Conservation (phyloP, 2,888 invertebrate species). For the Piscicola geometra region DNA sequence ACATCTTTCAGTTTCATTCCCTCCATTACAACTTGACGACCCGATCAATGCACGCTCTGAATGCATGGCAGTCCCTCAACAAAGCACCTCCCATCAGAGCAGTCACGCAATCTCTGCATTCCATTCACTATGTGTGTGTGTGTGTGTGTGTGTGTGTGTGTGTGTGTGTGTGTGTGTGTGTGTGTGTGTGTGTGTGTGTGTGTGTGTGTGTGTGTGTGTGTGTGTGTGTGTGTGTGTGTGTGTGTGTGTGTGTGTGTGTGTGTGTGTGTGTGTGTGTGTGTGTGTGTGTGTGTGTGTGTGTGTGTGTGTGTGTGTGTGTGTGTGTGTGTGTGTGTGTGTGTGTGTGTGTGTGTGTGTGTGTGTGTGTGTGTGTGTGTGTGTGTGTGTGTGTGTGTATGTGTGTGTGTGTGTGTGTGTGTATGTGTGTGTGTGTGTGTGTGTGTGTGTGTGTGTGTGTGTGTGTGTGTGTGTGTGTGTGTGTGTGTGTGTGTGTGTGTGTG, state of each 20-base stretch:
- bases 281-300: background rate
- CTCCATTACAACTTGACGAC: too few relatives aligned
- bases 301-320: slow-evolving; percentile 22
- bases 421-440: slow-evolving; percentile 22
- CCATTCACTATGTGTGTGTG: slow-evolving; percentile 15
- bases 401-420: slow-evolving; percentile 1
- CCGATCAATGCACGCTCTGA: too few relatives aligned
- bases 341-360: slow-evolving; percentile 13
- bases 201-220: slow-evolving; percentile 15
- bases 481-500: slow-evolving; percentile 24
- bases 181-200: slow-evolving; percentile 15
- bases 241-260: slow-evolving; percentile 1
- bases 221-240: slow-evolving; percentile 15
- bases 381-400: slow-evolving; percentile 3
- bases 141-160: slow-evolving; percentile 17
- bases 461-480: slow-evolving; percentile 4
- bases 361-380: slow-evolving; percentile 25
- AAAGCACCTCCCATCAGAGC: too few relatives aligned
- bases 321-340: slow-evolving; percentile 15
- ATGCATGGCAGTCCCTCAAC: too few relatives aligned
- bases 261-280: background rate
- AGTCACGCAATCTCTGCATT: too few relatives aligned
- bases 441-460: slow-evolving; percentile 23
- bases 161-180: slow-evolving; percentile 12
- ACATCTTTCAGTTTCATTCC: too few relatives aligned